phyloP scores from a whole-genome alignment of 1,140 invertebrate species.

The Drosophila navojoa region DNA sequence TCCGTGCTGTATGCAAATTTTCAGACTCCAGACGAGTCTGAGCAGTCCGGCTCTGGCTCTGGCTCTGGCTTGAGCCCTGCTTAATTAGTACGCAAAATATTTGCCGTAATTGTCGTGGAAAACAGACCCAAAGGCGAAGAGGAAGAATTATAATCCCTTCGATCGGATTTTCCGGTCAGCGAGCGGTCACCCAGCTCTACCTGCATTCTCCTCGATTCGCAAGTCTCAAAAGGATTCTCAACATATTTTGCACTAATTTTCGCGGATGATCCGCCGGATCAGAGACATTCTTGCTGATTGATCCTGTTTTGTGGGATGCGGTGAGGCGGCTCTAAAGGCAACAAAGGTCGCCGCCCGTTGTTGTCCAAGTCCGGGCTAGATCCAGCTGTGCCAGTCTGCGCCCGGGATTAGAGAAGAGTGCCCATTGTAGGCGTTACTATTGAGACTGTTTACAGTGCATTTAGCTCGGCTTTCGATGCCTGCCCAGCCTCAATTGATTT shows the following conservation, averaged over 20 bases:
- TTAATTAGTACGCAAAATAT: conserved; percentile 84
- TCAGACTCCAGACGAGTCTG: not conserved
- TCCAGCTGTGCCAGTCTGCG: conserved; percentile 60
- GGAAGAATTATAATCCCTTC: conserved; percentile 71
- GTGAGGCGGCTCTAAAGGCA: conserved; percentile 60
- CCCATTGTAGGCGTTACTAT: conserved; percentile 67
- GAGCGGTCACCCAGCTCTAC: conserved; percentile 18
- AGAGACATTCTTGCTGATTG: conserved; percentile 61
- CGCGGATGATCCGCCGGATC: conserved; percentile 65
- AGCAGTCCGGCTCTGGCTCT: not conserved
- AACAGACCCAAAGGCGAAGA: conserved; percentile 15
- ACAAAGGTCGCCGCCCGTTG: conserved; percentile 18
- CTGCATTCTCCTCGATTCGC: conserved; percentile 4
- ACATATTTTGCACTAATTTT: conserved; percentile 75
- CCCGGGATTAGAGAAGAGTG: conserved; percentile 54
- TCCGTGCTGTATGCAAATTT: conserved; percentile 64
- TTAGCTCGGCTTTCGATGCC: conserved; percentile 55
- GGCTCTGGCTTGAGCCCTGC: conserved; percentile 31
- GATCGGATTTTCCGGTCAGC: conserved; percentile 82
- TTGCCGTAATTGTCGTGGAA: conserved; percentile 77
- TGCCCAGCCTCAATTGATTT: conserved; percentile 65
- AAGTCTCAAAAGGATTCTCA: not conserved
- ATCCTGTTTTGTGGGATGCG: conserved; percentile 72
- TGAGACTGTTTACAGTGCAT: conserved; percentile 74
- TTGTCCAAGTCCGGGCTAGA: conserved; percentile 35